A percentile compares a stretch with the other conserved stretches of the same genome.
These are phyloP conservation scores for Beroe forskalii DNA, from an alignment of 37 sponge, comb jelly and placozoan species.

Conservation along the genomic window DNA sequence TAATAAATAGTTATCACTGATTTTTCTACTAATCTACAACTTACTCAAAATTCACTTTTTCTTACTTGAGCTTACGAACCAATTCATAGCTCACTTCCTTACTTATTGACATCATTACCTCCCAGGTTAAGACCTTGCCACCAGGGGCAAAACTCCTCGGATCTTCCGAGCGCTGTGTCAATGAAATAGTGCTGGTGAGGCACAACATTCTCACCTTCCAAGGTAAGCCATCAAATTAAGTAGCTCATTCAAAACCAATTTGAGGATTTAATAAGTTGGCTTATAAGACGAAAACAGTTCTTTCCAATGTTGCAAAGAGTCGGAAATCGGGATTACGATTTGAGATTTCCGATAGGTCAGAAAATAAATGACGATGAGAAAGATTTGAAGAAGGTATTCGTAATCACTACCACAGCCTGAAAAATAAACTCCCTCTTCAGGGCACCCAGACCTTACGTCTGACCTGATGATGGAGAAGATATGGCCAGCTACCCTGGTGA, in stretches of 20 bases:
- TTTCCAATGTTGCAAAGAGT: no score
- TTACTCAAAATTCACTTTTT: no score
- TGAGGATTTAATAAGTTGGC: no score
- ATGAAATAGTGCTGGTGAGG: constrained; percentile 14
- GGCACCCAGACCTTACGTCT: constrained; percentile 11
- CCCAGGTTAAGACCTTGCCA: background rate
- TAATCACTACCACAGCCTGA: background rate
- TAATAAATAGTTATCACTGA: no score
- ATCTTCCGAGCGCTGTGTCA: background rate
- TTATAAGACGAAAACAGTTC: no score
- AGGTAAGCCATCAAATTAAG: no score
- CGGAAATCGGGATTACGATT: no score
- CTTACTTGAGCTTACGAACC: no score
- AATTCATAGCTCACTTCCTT: no score
- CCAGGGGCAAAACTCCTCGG: background rate
- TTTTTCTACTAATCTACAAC: no score
- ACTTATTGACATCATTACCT: background rate
- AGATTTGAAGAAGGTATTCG: background rate
- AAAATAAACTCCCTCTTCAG: no score
- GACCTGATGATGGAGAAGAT: constrained; percentile 47
- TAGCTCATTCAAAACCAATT: no score
- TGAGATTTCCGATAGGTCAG: background rate
- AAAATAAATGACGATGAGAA: background rate
- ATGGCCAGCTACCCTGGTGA: background rate
- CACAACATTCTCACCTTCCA: constrained; percentile 3